Evolutionary conservation across 2,888 invertebrate species (phyloP), one percentile per base, ranked within the genome.

Genomic region (Eristalis pertinax): DNA sequence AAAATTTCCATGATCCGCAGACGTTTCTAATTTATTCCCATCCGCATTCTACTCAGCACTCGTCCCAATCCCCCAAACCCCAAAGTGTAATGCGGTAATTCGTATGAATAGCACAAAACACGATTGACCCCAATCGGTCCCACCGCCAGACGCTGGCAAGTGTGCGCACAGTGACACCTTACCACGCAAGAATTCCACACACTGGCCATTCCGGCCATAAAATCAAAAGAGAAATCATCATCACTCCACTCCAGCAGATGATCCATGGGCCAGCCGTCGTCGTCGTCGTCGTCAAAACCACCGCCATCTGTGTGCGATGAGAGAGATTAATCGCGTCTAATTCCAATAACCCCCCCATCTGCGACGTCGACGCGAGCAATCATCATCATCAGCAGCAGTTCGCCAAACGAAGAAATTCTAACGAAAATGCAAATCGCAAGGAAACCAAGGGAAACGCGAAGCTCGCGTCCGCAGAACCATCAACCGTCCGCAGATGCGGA

Each of bases 81-180:
- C 67, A 56, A 78, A 75, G 60, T 75, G 84, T 87, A 84, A 87
- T 73, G 79, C 69, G 87, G 76, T 84, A 84, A 84, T 87, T 87
- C 76, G 84, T 80, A 87, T 87, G 87, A 87, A 87, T 84, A 76
- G 87, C 87, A 87, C 87, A 87, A 87, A 84, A 80, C 87, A 79
- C 79, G 79, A 87, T 87, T 87, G 87, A 84, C 87, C 87, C 79
- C 79, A 87, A 87, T 87, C 75, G 68, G 58, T 58, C 29, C n/a
- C 65, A 50, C 26, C 11, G 32, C 63, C 15, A 35, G 15, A 74
- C 65, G 41, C 22, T 43, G 35, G 65, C 75, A 75, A 56, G 38
- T 22, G 22, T 43, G 60, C 58, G 7, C 62, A 29, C 62, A 62
- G 62, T 50, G 50, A 50, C 50, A 50, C 50, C 50, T 50, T 62